Evolutionary conservation across 2,888 invertebrate genomes (phyloP).

Genomic region (Ommatoiulus sabulosus): DNA sequence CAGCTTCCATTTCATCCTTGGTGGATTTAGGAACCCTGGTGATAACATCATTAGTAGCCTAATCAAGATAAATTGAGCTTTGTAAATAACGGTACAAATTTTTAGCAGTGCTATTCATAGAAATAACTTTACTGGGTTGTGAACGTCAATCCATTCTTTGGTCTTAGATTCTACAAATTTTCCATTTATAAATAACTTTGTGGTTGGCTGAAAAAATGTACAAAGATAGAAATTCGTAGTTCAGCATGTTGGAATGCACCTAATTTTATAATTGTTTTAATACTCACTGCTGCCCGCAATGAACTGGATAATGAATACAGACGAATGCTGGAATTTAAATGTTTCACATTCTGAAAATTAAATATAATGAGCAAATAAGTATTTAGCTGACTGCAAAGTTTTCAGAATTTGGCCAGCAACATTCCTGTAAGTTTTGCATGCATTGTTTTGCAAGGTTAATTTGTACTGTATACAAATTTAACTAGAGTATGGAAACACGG

Average conservation of each 20-base stretch:
- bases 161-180: constrained; percentile 93
- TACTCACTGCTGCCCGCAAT: constrained; percentile 20
- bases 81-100: constrained; percentile 1
- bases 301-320: constrained; percentile 18
- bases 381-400: background rate
- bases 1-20: constrained; percentile 86
- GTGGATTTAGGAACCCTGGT: constrained; percentile 91
- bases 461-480: too few species aligned
- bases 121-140: constrained; percentile 77
- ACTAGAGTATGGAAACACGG: too few species aligned
- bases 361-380: background rate
- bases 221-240: background rate
- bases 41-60: constrained; percentile 84
- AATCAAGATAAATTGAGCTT: background rate
- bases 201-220: constrained; percentile 71
- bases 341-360: constrained; percentile 2
- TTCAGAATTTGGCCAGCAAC: too few species aligned
- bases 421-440: too few species aligned
- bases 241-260: background rate
- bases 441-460: too few species aligned
- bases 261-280: background rate
- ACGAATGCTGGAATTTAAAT: constrained; percentile 29
- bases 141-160: constrained; percentile 92
- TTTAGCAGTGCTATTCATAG: background rate
- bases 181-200: constrained; percentile 96